A percentile compares a stretch with the other conserved stretches of the same genome.
These are phyloP conservation scores for Sciurus vulgaris DNA, from an alignment of 2,797 vertebrate species.

Conservation along the genomic window DNA sequence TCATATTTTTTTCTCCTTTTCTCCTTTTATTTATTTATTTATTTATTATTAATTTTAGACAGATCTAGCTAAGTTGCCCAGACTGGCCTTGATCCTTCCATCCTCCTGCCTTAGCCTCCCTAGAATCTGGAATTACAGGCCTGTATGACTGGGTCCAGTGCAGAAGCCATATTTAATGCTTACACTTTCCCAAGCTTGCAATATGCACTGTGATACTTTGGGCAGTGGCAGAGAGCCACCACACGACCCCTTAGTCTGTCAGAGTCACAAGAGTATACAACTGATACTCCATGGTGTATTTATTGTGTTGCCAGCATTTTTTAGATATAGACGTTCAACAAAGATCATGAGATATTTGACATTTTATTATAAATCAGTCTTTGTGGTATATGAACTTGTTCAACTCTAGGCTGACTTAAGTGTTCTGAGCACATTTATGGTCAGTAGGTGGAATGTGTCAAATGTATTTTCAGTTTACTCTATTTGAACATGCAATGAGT, in stretches of 20 bases:
- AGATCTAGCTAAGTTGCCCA: too few species aligned
- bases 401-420: background rate
- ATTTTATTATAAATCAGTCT: background rate
- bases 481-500: background rate
- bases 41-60: too few species aligned
- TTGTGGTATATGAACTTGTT: background rate
- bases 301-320: background rate
- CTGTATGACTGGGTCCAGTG: too few species aligned
- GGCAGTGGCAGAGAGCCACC: background rate
- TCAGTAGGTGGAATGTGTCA: too few species aligned
- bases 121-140: too few species aligned
- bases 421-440: background rate
- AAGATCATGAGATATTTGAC: too few species aligned
- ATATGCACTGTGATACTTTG: background rate
- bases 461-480: background rate
- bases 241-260: background rate
- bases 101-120: too few species aligned
- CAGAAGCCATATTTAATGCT: background rate
- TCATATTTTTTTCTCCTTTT: too few species aligned
- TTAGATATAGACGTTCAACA: background rate
- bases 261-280: background rate
- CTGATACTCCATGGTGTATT: background rate
- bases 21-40: too few species aligned
- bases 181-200: background rate
- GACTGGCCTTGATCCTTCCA: too few species aligned